A percentile compares a stretch with the other conserved stretches of the same genome.
Conservation (phyloP, 2,888 invertebrate genomes). For the Mythimna ferrago region DNA sequence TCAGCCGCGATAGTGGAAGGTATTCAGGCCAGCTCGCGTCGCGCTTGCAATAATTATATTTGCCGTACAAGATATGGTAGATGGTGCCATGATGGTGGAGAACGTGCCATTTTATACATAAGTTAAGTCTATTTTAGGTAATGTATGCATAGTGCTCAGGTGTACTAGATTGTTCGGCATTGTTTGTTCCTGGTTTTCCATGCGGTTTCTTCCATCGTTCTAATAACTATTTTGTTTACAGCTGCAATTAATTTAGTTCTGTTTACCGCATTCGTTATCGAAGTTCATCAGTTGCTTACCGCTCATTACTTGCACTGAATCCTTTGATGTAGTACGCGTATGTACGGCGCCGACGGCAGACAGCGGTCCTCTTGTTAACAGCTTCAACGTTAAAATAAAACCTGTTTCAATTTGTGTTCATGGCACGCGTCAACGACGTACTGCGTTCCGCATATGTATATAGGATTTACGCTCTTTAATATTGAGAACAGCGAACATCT, state of each 20-base stretch:
- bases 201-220: constrained; percentile 21
- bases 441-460: constrained; percentile 74
- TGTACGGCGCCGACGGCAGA: constrained; percentile 69
- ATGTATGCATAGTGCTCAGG: constrained; percentile 36
- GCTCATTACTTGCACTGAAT: constrained; percentile 73
- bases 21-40: constrained; percentile 75
- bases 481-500: constrained; percentile 77
- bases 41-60: constrained; percentile 77
- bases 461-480: constrained; percentile 74
- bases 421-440: constrained; percentile 77
- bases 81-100: too few species aligned
- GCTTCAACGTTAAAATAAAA: constrained; percentile 75
- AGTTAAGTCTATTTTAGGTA: constrained; percentile 49
- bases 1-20: constrained; percentile 61
- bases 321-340: constrained; percentile 75
- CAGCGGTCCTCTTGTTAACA: constrained; percentile 80
- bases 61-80: constrained; percentile 69
- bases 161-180: constrained; percentile 30
- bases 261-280: constrained; percentile 54
- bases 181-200: constrained; percentile 42
- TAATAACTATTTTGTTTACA: constrained; percentile 45
- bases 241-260: constrained; percentile 33
- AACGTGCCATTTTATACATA: constrained; percentile 61
- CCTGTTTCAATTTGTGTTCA: constrained; percentile 83
- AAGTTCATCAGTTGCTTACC: constrained; percentile 64